Conservation (phyloP, 2,797 vertebrate genomes). For the Pithecia hirsuta region DNA sequence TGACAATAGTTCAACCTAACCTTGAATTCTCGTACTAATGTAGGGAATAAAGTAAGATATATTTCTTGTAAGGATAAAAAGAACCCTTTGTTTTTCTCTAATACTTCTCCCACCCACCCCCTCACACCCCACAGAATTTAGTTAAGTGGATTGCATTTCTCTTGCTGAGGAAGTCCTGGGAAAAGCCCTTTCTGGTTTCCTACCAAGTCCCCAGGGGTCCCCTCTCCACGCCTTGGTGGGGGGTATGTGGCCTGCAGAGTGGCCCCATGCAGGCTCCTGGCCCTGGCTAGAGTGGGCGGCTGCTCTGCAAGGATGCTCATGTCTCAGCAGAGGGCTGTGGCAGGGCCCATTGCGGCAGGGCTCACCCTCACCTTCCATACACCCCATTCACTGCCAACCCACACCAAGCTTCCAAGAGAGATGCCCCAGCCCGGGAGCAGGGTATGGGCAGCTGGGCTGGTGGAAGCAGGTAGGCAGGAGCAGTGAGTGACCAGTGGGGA, state of each 20-base stretch:
- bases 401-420: rapidly evolving
- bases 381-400: neutral
- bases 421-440: neutral
- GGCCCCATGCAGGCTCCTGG: rapidly evolving
- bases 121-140: neutral
- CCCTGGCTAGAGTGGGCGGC: neutral
- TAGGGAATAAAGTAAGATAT: neutral
- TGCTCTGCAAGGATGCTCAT: too few species aligned
- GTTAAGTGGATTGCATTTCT: neutral
- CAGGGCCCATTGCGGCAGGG: rapidly evolving
- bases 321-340: neutral
- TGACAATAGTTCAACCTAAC: neutral
- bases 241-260: rapidly evolving
- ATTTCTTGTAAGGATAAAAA: neutral
- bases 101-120: neutral
- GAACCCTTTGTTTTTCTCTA: neutral
- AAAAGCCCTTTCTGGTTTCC: neutral
- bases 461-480: neutral
- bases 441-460: neutral
- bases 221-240: rapidly evolving
- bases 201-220: neutral
- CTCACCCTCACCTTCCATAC: rapidly evolving
- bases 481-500: rapidly evolving
- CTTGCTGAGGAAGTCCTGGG: neutral
- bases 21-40: neutral